phyloP scores from a whole-genome alignment of 2,113 vertebrate species.

The Sander lucioperca region DNA sequence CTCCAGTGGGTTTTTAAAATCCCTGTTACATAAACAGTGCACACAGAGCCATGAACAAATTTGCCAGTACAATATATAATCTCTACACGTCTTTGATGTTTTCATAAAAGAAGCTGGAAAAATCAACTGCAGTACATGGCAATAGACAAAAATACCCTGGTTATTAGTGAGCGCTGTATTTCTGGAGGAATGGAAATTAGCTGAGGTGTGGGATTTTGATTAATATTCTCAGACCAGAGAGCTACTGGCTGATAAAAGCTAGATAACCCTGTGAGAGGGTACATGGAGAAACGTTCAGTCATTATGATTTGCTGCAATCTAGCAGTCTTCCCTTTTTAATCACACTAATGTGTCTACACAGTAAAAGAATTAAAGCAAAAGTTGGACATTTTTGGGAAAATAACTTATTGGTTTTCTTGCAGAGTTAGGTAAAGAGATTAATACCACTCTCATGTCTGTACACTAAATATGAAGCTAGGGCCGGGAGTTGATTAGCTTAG shows the following conservation, averaged over 20 bases:
- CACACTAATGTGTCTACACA: not conserved
- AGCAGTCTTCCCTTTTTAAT: not conserved
- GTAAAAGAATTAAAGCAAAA: not conserved
- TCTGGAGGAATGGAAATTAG: constrained; percentile 68
- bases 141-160: constrained; percentile 52
- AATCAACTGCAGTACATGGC: constrained; percentile 25
- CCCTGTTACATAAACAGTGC: constrained; percentile 26
- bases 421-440: no score
- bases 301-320: not conserved
- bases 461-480: not conserved
- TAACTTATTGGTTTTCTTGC: not conserved
- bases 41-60: not conserved
- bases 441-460: not conserved
- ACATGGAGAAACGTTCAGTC: not conserved
- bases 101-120: constrained; percentile 20
- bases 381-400: not conserved
- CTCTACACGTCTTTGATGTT: constrained; percentile 35
- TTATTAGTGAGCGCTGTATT: constrained; percentile 52
- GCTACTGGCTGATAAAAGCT: constrained; percentile 18
- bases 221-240: constrained; percentile 54
- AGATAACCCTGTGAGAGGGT: constrained; percentile 14
- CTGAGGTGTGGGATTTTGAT: constrained; percentile 63
- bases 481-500: not conserved
- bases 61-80: constrained; percentile 1
- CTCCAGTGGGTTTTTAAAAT: constrained; percentile 7